A percentile compares a stretch with the other conserved stretches of the same genome.
Conservation (phyloP, 2,888 invertebrate species). For the Polymixis lichenea region DNA sequence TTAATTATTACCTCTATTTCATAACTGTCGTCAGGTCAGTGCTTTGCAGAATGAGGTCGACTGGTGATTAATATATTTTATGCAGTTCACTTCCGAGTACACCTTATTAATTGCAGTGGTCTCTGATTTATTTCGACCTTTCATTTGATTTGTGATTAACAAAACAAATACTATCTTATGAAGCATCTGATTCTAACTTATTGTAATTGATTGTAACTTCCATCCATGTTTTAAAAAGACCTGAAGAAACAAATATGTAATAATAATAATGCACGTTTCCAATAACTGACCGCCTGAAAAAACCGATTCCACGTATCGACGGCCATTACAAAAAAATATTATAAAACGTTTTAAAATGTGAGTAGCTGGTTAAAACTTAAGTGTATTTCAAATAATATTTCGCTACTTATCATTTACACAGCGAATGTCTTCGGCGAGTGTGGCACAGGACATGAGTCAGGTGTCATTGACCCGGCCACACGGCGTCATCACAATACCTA, state of each 20-base stretch:
- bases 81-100: conserved; percentile 52
- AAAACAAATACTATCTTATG: conserved; percentile 9
- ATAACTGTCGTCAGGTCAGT: conserved; percentile 52
- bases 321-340: not conserved
- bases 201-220: not conserved
- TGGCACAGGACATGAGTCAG: conserved; percentile 84
- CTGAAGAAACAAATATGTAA: not conserved
- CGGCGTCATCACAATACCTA: conserved; percentile 83
- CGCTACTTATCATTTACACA: conserved; percentile 74
- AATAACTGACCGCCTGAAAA: conserved; percentile 14
- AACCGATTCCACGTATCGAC: conserved; percentile 5
- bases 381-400: conserved; percentile 68
- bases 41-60: conserved; percentile 57
- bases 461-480: conserved; percentile 83
- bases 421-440: conserved; percentile 78
- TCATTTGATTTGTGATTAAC: conserved; percentile 20
- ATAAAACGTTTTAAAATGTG: conserved; percentile 16
- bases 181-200: not conserved
- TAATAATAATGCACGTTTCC: conserved; percentile 11
- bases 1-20: conserved; percentile 53
- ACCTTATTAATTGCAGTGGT: conserved; percentile 43
- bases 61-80: conserved; percentile 51
- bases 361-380: conserved; percentile 42
- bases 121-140: conserved; percentile 35
- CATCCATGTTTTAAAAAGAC: not conserved